These are phyloP conservation scores for Heliconius nattereri DNA, from an alignment of 1,140 invertebrate genomes.

Conservation along the genomic window DNA sequence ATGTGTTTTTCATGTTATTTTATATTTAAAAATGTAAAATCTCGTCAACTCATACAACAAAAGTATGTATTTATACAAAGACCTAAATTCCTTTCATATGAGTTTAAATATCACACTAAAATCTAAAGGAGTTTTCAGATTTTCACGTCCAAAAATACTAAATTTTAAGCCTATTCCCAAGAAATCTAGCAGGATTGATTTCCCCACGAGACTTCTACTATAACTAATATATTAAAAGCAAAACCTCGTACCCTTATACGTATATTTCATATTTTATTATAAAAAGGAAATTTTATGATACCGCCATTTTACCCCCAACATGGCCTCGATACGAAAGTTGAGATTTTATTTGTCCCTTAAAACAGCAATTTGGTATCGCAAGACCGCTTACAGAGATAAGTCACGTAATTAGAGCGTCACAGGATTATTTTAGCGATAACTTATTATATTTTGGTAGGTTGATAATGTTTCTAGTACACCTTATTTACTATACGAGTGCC, in stretches of 20 bases:
- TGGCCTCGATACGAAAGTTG: slow-evolving; percentile 23
- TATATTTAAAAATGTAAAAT: too few relatives aligned
- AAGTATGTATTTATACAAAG: too few relatives aligned
- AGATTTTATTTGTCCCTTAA: slow-evolving; percentile 25
- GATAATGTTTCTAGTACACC: neutral
- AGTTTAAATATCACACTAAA: too few relatives aligned
- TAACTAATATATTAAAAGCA: slow-evolving; percentile 28
- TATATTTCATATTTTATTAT: slow-evolving; percentile 17
- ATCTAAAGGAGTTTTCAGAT: too few relatives aligned
- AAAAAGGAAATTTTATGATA: slow-evolving; percentile 25
- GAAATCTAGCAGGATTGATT: neutral
- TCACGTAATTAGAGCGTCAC: slow-evolving; percentile 28
- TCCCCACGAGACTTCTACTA: neutral
- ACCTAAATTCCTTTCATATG: too few relatives aligned
- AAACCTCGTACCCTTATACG: slow-evolving; percentile 27
- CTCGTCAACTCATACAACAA: too few relatives aligned
- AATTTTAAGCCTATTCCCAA: neutral
- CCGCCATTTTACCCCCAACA: slow-evolving; percentile 22
- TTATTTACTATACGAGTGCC: neutral
- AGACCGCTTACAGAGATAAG: slow-evolving; percentile 28
- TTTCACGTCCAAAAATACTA: neutral
- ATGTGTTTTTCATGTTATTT: too few relatives aligned
- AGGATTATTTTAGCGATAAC: slow-evolving; percentile 28
- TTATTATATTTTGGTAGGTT: neutral
- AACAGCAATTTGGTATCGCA: slow-evolving; percentile 30